A percentile compares a stretch with the other conserved stretches of the same genome.
Conservation (phyloP, 2,113 vertebrate genomes). For the Gadus macrocephalus region DNA sequence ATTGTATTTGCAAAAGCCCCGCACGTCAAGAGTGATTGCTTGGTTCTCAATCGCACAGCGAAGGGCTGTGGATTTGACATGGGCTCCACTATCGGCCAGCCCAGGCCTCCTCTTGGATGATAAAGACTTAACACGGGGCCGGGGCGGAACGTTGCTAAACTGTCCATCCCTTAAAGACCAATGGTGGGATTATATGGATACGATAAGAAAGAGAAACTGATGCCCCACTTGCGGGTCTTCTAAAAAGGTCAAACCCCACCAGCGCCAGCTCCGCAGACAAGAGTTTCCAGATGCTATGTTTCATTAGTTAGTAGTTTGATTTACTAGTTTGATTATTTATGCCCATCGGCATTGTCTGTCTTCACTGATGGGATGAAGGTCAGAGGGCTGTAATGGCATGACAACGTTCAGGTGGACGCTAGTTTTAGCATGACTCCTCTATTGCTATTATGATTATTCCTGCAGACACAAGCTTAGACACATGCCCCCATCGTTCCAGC, state of each 20-base stretch:
- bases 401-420: constrained; percentile 25
- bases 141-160: constrained; percentile 51
- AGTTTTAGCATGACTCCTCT: constrained; percentile 14
- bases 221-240: constrained; percentile 41
- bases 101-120: constrained; percentile 56
- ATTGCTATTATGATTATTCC: constrained; percentile 15
- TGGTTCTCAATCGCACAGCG: constrained; percentile 61
- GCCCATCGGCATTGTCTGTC: constrained; percentile 4
- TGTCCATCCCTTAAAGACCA: constrained; percentile 51
- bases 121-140: constrained; percentile 47
- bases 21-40: constrained; percentile 63
- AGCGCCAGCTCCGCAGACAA: too few relatives aligned
- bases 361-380: constrained; percentile 32
- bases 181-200: constrained; percentile 59
- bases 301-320: too few relatives aligned
- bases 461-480: constrained; percentile 10
- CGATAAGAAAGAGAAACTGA: constrained; percentile 52
- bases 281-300: too few relatives aligned
- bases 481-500: constrained; percentile 5
- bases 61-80: constrained; percentile 58
- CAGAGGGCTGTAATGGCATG: constrained; percentile 3
- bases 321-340: too few relatives aligned
- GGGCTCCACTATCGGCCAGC: constrained; percentile 47
- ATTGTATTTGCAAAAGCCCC: constrained; percentile 66
- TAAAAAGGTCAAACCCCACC: constrained; percentile 14